Base-by-base conservation (phyloP, 2,797 vertebrate genomes). In the Aphelocoma californica region DNA sequence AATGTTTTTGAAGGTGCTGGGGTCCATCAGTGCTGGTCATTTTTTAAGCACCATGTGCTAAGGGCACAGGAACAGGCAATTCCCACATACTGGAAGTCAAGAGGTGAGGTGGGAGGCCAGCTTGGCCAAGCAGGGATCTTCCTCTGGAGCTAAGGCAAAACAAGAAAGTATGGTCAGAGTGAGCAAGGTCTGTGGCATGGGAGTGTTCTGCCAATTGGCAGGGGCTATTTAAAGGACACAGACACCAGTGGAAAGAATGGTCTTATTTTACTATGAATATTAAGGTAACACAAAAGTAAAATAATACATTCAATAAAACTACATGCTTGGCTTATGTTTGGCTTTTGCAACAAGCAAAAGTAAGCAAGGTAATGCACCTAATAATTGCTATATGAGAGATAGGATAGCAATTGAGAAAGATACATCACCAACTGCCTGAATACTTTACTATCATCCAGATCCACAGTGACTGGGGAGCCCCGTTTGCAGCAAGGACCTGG, bases 391-490 rank as follows among this genome's bases (percentile, higher is more conserved):
- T 4, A 38, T 6, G 12, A 45, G 66, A 54, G 38, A 36, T 5
- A 45, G 40, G 28, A 38, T 15, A 32, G 28, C 53, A 48, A 62
- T 4, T 32, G n/a, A 54, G 47, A 18, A 71, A 62, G n/a, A 45
- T 21, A 2, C 23, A 53, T 38, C 56, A 44, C 20, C 20, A 14
- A 31, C 17, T 44, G 47, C 32, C 32, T 36, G 6, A 53, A 45
- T 10, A 31, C 5, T 2, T 7, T 7, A 61, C 21, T 56, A 51
- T 26, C 25, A 34, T 5, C 11, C 23, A 62, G 40, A 62, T 6
- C n/a, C 0, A 0, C 48, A 53, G 40, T 53, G 2, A 0, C 47
- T 61, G 47, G 21, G 25, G 56, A 36, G 14, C 18, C 14, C 23
- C 0, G 0, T 60, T 31, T 20, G 1, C 28, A 71, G 45, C 0